Percentiles rank a stretch among this genome's conserved stretches.
Conservation (phyloP, 1,140 invertebrate genomes). For the Gryllus bimaculatus region DNA sequence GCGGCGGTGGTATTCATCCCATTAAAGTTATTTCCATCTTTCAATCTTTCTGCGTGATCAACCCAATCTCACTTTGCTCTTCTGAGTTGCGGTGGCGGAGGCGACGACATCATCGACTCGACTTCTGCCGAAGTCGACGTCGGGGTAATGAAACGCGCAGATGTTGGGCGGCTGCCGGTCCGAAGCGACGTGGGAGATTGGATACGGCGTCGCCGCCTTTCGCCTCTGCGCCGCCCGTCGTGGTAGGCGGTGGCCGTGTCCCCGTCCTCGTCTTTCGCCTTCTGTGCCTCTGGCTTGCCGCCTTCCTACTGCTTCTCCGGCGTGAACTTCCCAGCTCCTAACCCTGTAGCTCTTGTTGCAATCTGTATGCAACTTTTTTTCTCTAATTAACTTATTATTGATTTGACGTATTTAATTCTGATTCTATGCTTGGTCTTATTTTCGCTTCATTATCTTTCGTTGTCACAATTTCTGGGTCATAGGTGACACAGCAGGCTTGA, state of each 20-base stretch:
- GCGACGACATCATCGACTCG: background rate
- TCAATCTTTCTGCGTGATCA: background rate
- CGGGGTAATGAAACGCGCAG: background rate
- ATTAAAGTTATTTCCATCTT: background rate
- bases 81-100: background rate
- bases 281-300: background rate
- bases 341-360: too few relatives aligned
- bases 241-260: background rate
- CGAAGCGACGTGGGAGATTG: background rate
- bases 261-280: background rate
- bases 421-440: too few relatives aligned
- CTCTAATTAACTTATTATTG: too few relatives aligned
- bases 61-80: background rate
- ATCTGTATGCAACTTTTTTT: too few relatives aligned
- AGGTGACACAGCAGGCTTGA: too few relatives aligned
- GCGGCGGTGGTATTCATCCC: background rate
- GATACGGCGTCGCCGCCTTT: background rate
- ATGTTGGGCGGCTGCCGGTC: too few relatives aligned
- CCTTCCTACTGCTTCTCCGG: background rate
- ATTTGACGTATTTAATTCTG: too few relatives aligned
- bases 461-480: too few relatives aligned
- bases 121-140: background rate
- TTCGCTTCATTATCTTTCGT: too few relatives aligned
- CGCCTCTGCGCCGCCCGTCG: background rate
- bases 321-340: too few relatives aligned